Evolutionary conservation across 2,888 invertebrate species (phyloP).

Genomic region (Cacoxenus indagator): DNA sequence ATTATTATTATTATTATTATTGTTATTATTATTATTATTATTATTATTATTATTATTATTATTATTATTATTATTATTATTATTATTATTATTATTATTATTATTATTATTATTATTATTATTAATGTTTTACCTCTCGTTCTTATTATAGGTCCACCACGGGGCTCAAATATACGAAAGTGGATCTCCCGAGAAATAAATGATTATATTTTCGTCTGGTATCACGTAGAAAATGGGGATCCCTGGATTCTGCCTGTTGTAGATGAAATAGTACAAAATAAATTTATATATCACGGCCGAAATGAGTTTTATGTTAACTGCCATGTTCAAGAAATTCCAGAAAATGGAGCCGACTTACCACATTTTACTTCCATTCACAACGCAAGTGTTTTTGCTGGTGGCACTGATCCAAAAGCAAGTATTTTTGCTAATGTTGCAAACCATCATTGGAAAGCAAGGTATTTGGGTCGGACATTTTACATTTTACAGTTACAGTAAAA

Average conservation of each 20-base stretch:
- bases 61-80: no score
- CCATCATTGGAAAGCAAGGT: conserved; percentile 75
- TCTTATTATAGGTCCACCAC: no score
- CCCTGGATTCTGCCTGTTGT: conserved; percentile 80
- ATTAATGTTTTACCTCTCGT: no score
- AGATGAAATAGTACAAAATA: conserved; percentile 72
- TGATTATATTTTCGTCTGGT: conserved; percentile 85
- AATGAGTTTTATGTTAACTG: conserved; percentile 84
- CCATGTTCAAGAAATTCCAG: conserved; percentile 87
- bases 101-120: no score
- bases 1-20: no score
- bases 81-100: no score
- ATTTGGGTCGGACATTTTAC: conserved; percentile 29
- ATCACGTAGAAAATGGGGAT: conserved; percentile 79
- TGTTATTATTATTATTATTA: no score
- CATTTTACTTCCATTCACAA: conserved; percentile 85
- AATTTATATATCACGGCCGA: conserved; percentile 80
- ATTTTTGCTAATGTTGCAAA: conserved; percentile 68
- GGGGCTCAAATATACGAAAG: conserved; percentile 77
- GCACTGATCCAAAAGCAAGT: conserved; percentile 63
- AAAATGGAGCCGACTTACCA: conserved; percentile 89
- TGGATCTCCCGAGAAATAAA: conserved; percentile 81
- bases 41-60: no score
- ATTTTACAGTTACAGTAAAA: background rate
- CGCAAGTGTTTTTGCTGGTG: conserved; percentile 74